A percentile compares a stretch with the other conserved stretches of the same genome.
Evolutionary conservation across 1,140 invertebrate species (phyloP).

Genomic region (Scaptomyza pallida): DNA sequence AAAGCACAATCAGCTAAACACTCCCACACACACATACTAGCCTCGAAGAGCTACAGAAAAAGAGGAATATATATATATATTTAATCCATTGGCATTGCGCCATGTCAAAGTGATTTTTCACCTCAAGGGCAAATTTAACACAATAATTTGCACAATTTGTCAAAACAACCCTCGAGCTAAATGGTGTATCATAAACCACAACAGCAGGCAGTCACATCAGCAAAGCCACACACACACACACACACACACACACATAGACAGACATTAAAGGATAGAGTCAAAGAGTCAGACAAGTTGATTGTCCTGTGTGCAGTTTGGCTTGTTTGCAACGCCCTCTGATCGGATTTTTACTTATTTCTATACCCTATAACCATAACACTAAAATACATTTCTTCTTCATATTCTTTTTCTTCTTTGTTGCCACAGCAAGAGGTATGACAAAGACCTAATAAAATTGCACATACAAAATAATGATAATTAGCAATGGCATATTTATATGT

Average conservation of each 20-base stretch:
- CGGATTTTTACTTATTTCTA: not conserved
- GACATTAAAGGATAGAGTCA: constrained; percentile 20
- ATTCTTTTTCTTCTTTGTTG: not conserved
- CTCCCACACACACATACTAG: constrained; percentile 3
- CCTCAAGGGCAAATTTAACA: constrained; percentile 83
- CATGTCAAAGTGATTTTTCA: constrained; percentile 82
- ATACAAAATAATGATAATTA: no score
- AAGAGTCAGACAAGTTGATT: constrained; percentile 58
- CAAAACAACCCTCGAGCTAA: constrained; percentile 81
- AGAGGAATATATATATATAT: constrained; percentile 7
- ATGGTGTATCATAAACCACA: constrained; percentile 74
- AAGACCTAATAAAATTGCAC: no score
- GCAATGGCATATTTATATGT: no score
- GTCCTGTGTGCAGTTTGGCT: constrained; percentile 57
- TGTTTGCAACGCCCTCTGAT: constrained; percentile 42
- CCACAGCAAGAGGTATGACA: not conserved
- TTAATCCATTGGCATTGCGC: constrained; percentile 48
- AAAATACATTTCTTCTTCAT: not conserved
- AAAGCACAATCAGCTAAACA: constrained; percentile 71
- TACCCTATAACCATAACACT: not conserved
- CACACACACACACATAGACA: constrained; percentile 20
- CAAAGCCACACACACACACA: constrained; percentile 28
- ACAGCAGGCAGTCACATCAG: constrained; percentile 42
- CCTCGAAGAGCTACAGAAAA: not conserved
- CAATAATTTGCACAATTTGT: constrained; percentile 84